Evolutionary conservation across 1,140 invertebrate genomes (phyloP).

Genomic region (Galendromus occidentalis): DNA sequence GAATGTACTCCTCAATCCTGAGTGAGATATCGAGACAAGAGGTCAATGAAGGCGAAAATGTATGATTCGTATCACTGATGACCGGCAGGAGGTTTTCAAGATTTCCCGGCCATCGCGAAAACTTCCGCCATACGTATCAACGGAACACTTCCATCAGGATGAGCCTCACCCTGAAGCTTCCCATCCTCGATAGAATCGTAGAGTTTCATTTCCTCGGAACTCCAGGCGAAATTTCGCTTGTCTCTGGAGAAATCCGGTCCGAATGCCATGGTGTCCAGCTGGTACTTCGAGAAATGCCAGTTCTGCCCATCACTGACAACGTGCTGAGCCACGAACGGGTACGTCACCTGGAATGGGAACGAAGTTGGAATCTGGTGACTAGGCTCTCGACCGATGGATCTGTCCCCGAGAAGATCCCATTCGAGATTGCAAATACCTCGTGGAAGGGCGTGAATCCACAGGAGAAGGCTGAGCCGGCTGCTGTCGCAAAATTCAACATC

Average conservation of each 20-base stretch:
- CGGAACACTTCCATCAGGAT: neutral
- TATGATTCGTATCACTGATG: neutral
- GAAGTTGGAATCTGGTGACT: too few species aligned
- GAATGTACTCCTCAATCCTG: neutral
- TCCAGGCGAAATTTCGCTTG: slow-evolving; percentile 25
- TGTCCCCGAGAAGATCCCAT: too few species aligned
- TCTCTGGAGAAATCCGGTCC: slow-evolving; percentile 23
- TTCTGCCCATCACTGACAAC: slow-evolving; percentile 24
- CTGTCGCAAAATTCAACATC: too few species aligned
- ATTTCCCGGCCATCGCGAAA: neutral
- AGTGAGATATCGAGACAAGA: neutral
- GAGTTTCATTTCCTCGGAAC: slow-evolving; percentile 19
- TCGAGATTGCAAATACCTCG: too few species aligned
- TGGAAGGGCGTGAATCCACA: too few species aligned
- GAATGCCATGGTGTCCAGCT: slow-evolving; percentile 26
- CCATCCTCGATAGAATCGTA: slow-evolving; percentile 23
- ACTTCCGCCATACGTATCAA: neutral
- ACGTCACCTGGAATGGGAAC: slow-evolving; percentile 21
- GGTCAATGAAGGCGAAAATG: neutral
- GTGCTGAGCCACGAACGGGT: slow-evolving; percentile 26
- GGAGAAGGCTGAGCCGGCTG: too few species aligned
- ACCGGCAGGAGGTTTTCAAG: neutral
- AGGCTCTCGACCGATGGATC: too few species aligned
- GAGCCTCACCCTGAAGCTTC: slow-evolving; percentile 18
- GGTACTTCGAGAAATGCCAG: slow-evolving; percentile 24